Evolutionary conservation across 2,888 invertebrate genomes (phyloP).

Genomic region (Acanthacorydalis orientalis): DNA sequence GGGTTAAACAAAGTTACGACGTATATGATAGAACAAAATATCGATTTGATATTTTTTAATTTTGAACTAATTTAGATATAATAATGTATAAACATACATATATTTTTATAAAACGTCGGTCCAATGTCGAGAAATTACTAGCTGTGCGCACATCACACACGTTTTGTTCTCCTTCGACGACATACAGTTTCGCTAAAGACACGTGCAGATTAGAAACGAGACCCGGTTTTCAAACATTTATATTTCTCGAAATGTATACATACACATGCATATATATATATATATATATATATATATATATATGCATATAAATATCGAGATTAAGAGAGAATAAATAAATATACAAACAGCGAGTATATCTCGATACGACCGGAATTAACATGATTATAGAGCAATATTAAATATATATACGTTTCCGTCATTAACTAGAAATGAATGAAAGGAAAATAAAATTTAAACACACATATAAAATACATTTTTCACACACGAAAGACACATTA

Average conservation of each 20-base stretch:
- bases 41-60: background rate
- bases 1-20: too few species aligned
- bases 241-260: too few species aligned
- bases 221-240: too few species aligned
- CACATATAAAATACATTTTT: background rate
- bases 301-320: too few species aligned
- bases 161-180: too few species aligned
- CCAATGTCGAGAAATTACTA: background rate
- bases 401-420: conserved; percentile 6
- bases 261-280: too few species aligned
- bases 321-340: background rate
- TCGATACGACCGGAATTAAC: conserved; percentile 2
- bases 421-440: conserved; percentile 1
- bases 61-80: background rate
- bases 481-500: background rate
- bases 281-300: background rate
- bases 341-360: background rate
- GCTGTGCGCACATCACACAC: background rate
- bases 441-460: background rate
- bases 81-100: conserved; percentile 3
- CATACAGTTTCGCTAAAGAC: too few species aligned
- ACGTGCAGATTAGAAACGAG: too few species aligned
- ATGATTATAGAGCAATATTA: conserved; percentile 6
- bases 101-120: conserved; percentile 6
- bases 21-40: background rate